Base-by-base conservation (phyloP, 2,113 vertebrate genomes). In the Hymenochirus boettgeri region DNA sequence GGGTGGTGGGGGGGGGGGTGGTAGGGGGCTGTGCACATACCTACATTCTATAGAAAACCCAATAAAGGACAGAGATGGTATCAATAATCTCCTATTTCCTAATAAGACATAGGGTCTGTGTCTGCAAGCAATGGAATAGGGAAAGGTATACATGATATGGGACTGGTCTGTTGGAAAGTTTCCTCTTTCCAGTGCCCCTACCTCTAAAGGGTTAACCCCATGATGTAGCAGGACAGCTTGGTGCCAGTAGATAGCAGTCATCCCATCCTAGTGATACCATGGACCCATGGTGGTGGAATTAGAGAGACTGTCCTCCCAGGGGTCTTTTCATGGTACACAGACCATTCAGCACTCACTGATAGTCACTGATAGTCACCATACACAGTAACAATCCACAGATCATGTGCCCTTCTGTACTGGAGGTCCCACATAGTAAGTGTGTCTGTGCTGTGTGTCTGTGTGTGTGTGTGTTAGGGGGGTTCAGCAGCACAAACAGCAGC, bases 191-290 rank as follows among this genome's bases (percentile, higher is more conserved):
- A 77, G 80, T 69, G n/a, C 5, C 57, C 81, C 87, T 83, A 90
- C 88, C 86, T 82, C 70, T 76, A 61, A n/a, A n/a, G 33, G 75
- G 73, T 72, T 77, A 83, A 80, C 72, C 80, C 72, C 70, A 62
- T 73, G 72, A 73, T 76, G 79, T 82, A 81, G 81, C 75, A 74
- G 79, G 80, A 74, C 79, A 76, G 61, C 60, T 70, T 33, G 71
- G 78, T 79, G 73, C 70, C 64, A 82, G 76, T 78, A 75, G 77
- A 79, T 75, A 77, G 61, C 71, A 69, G 66, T 58, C 73, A 79
- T 75, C 79, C 71, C 74, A 71, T 80, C 74, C 62, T 74, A 74
- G 66, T 83, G 79, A 77, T 70, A 70, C 60, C 72, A 73, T n/a
- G n/a, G 73, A 73, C 71, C 69, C 80, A 82, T 84, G 76, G 77